These are phyloP conservation scores for Physocephala rufipes DNA, from an alignment of 2,888 invertebrate species.

Conservation along the genomic window DNA sequence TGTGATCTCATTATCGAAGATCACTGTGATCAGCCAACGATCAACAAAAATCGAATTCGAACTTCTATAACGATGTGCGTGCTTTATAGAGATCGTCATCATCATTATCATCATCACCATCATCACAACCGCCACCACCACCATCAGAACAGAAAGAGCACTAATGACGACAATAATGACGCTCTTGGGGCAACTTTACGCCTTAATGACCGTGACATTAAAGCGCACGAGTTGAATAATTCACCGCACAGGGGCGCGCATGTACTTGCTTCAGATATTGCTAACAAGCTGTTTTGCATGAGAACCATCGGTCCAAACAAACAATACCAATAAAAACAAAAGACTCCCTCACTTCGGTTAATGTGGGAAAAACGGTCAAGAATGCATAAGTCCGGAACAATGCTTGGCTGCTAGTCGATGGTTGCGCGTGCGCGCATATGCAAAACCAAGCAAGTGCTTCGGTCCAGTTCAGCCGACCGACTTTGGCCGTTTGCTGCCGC, in stretches of 20 bases:
- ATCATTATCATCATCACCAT: background rate
- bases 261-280: background rate
- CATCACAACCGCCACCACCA: background rate
- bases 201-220: conserved; percentile 29
- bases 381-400: conserved; percentile 49
- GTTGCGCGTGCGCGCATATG: conserved; percentile 1
- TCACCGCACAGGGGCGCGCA: conserved; percentile 27
- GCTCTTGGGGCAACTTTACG: background rate
- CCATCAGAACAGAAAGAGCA: no score
- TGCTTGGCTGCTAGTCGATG: background rate
- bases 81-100: background rate
- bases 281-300: conserved; percentile 63
- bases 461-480: conserved; percentile 3
- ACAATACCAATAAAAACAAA: background rate
- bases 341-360: conserved; percentile 43
- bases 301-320: conserved; percentile 41
- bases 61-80: background rate
- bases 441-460: conserved; percentile 15
- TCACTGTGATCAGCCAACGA: background rate
- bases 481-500: background rate
- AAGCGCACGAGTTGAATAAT: conserved; percentile 35
- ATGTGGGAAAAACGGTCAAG: conserved; percentile 63
- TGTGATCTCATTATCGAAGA: conserved; percentile 29
- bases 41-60: background rate
- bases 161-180: conserved; percentile 15